Conservation (phyloP, 1,140 invertebrate species). For the Aradophagus sp. region DNA sequence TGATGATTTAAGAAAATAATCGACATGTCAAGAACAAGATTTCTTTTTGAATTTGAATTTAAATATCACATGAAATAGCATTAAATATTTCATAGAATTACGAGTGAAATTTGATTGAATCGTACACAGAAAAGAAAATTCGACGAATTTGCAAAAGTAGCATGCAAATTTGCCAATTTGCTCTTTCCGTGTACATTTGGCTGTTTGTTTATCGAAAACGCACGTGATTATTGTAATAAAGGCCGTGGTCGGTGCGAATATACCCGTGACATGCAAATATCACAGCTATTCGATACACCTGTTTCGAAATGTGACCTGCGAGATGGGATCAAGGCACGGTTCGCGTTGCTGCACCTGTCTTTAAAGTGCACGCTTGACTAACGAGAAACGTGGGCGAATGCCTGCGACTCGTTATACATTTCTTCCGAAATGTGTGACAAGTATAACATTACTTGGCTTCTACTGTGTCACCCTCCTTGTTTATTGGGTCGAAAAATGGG, state of each 20-base stretch:
- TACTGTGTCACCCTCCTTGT: too few species aligned
- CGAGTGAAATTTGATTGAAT: too few species aligned
- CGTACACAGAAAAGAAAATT: too few species aligned
- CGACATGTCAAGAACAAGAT: too few species aligned
- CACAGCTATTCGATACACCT: constrained; percentile 54
- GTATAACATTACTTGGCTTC: constrained; percentile 8
- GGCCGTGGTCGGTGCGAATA: constrained; percentile 7
- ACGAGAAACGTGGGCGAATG: constrained; percentile 23
- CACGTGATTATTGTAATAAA: constrained; percentile 22
- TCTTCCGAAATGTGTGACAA: constrained; percentile 34
- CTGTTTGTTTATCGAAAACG: constrained; percentile 4
- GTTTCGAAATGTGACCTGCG: constrained; percentile 55
- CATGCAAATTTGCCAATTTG: too few species aligned
- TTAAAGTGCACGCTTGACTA: constrained; percentile 45
- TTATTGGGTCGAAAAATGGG: too few species aligned
- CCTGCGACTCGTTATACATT: constrained; percentile 11
- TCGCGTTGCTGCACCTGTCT: constrained; percentile 51
- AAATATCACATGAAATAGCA: too few species aligned
- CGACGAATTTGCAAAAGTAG: too few species aligned
- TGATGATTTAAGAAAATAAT: too few species aligned
- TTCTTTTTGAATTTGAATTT: too few species aligned
- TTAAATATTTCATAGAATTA: too few species aligned
- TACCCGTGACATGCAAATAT: constrained; percentile 23
- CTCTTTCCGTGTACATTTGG: not conserved
- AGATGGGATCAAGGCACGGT: constrained; percentile 49